Base-by-base conservation (phyloP, 1,140 invertebrate genomes). In the Drosophila pseudoananassae region DNA sequence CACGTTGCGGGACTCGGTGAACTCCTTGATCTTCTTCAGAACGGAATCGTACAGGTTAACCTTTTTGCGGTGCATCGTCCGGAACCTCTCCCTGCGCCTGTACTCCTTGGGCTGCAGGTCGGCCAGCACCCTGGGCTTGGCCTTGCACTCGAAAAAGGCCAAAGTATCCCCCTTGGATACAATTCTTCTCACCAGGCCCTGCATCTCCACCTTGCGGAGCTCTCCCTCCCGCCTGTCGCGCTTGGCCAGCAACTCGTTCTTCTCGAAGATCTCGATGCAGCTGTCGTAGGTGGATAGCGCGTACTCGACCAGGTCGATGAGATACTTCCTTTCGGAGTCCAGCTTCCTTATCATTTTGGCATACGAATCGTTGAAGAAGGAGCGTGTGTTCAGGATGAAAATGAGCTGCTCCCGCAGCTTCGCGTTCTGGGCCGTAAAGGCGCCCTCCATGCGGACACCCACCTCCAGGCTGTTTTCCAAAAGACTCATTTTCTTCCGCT, bases 261-360 rank as follows among this genome's bases (percentile, higher is more conserved):
- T 84, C 46, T 81, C 74, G 40, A 76, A 82, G 0, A 76, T 60
- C 50, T 82, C 78, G 12, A 76, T 76, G 55, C 78, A 75, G 46
- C 64, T 61, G 40, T 82, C 79, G 45, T 84, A 84, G 4, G 80
- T 79, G 38, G 69, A 64, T 7, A 75, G 49, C 5, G 80, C 74
- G 31, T 80, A 78, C 38, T 88, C 80, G 17, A 88, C 74, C 7
- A 88, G 49, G 38, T 84, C 83, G 7, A 78, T 58, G 4, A 88
- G 61, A 43, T 82, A 88, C 60, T 88, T 88, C 29, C 84, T 88
- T 38, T 84, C 80, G 45, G 63, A 78, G 23, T 81, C 84, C 12
- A 88, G 59, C 14, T 78, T 72, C 47, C 73, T 70, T 4, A 88
- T 74, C 70, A 81, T 81, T 25, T 78, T 75, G 0, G 61, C 64